Base-by-base conservation (phyloP, 1,140 invertebrate genomes). In the Sycophaga agraensis region DNA sequence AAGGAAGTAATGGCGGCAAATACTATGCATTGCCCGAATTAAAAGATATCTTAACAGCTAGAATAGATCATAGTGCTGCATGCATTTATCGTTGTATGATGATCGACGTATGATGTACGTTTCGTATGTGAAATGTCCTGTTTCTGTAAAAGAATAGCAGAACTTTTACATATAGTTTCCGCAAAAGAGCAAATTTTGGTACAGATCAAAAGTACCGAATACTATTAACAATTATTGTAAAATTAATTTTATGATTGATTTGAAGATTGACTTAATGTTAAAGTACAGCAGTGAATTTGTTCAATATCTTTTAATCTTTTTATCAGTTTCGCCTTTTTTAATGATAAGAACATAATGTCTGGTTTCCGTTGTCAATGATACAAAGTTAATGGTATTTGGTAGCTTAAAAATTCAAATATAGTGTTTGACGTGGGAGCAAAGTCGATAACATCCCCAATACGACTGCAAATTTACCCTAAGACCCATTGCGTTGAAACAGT, bases 401-500 rank as follows among this genome's bases (percentile, higher is more conserved):
- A 58, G 17, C 48, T 57, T 64, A n/a, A 40, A 56, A 42, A 42
- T 53, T 60, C 66, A 54, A 72, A 68, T 49, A 67, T 71, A 73
- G 69, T 68, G 64, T 75, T 73, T 73, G 71, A 73, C 71, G 73
- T 70, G 70, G 71, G 68, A 75, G 71, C 68, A 66, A 70, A 73
- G 62, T 70, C 64, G 68, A 70, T 59, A 55, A 62, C 28, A 63
- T 54, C 31, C 59, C 66, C 35, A 59, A 66, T 57, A 39, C 50
- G 61, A 72, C 57, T 65, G 48, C 39, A 57, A 63, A 58, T 57
- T 57, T 57, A 58, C 26, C 43, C 53, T 34, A 63, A 63, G 53
- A 35, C 37, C 56, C 24, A 50, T 42, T 56, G 60, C 48, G 48
- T 63, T 56, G 53, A 57, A 57, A 63, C 28, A 57, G 45, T 46